Percentiles rank a stretch among this genome's conserved stretches.
Conservation (phyloP, 2,797 vertebrate species). For the Myotis myotis region DNA sequence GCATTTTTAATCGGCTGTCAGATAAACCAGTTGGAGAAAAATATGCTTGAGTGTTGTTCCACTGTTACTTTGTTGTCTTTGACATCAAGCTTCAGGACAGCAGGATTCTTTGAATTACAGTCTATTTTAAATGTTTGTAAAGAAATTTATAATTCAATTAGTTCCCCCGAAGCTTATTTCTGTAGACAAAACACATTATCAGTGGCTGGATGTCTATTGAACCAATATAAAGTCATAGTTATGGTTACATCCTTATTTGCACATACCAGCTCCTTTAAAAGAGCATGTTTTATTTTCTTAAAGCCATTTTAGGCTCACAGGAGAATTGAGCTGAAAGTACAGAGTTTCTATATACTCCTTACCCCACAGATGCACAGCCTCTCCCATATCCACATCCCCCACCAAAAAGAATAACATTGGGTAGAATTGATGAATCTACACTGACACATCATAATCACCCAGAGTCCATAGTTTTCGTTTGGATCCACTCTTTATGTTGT, state of each 20-base stretch:
- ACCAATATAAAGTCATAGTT: not conserved
- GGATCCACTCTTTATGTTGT: not conserved
- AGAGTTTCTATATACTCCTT: not conserved
- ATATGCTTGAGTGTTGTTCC: not conserved
- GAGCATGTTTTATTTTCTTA: not conserved
- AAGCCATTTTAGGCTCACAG: not conserved
- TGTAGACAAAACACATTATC: not conserved
- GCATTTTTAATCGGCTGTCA: not conserved
- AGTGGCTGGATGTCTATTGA: not conserved
- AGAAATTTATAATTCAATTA: constrained; percentile 11
- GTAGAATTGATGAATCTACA: not conserved
- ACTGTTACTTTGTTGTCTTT: not conserved
- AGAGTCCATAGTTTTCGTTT: not conserved
- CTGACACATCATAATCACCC: not conserved
- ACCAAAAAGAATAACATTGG: not conserved
- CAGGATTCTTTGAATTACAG: not conserved
- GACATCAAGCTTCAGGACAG: not conserved
- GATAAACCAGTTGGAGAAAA: constrained; percentile 5
- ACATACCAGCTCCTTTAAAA: not conserved
- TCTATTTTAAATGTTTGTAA: not conserved
- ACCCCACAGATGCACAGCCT: rapidly evolving
- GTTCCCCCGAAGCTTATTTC: not conserved
- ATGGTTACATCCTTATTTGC: not conserved
- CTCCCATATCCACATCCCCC: not conserved
- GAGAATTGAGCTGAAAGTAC: not conserved